These are phyloP conservation scores for Indri indri DNA, from an alignment of 2,113 vertebrate species.

Conservation along the genomic window DNA sequence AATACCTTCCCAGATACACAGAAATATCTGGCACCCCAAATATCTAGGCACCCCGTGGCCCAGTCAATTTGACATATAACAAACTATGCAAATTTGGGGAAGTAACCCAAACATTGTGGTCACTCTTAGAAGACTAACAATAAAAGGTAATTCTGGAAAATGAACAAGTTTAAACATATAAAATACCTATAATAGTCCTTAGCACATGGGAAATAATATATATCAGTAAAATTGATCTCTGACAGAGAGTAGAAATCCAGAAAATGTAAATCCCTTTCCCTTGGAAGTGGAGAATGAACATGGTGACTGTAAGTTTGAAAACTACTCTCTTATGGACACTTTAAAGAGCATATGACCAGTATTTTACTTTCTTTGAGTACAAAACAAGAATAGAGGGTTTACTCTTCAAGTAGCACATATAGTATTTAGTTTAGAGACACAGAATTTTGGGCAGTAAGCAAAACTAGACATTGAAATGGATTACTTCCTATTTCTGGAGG, in stretches of 20 bases:
- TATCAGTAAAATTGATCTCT: neutral
- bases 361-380: constrained; percentile 14
- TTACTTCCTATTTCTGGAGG: neutral
- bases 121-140: neutral
- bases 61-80: neutral
- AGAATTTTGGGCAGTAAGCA: neutral
- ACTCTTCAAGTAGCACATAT: neutral
- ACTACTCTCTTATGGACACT: neutral
- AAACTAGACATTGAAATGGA: neutral
- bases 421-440: neutral
- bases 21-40: neutral
- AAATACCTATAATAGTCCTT: neutral
- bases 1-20: neutral
- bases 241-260: neutral
- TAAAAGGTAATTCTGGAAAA: neutral
- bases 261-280: neutral
- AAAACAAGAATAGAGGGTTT: neutral
- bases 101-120: neutral
- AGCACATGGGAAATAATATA: neutral
- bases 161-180: neutral
- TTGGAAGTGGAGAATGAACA: neutral
- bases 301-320: neutral
- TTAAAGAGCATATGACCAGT: constrained; percentile 2
- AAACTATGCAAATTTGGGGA: neutral
- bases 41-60: neutral